Evolutionary conservation across 2,888 invertebrate genomes (phyloP), one percentile per base, ranked within the genome.

Genomic region (Dasypogon diadema): DNA sequence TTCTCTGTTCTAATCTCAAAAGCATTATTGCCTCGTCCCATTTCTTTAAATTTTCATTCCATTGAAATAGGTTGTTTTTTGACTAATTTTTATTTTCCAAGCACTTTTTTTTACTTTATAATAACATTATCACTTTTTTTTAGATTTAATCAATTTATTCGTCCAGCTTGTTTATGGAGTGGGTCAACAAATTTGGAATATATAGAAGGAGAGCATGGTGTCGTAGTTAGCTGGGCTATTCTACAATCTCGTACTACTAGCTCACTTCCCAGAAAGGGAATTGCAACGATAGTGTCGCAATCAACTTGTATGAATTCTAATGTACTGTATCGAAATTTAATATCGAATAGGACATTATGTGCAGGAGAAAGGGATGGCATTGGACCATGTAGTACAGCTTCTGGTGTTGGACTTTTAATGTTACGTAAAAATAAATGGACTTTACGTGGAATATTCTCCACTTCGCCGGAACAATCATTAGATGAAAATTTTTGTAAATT

Each of bases 371-470:
- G 79, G 2, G 81, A 84, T 14, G 89, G 81, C 1, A 81, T 80
- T 3, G 85, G 81, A 18, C 81, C 82, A 6, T 85, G 84, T 76
- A 81, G 81, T 1, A 86, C 85, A 2, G 92, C 91, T 81, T 94
- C 91, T 22, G 94, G 94, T 8, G 83, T 83, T 2, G 88, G 88
- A 0, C 84, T 90, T 14, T 84, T 88, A 76, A 83, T 90, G 75
- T 81, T 83, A 34, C 81, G 80, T 75, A 84, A 85, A 75, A 85
- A 85, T 51, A 84, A 83, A 74, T 89, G 88, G 87, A 82, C 83
- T 77, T 80, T 89, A 12, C 83, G 88, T 48, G 89, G 89, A 2
- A 85, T 87, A 4, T 88, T 89, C 6, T 88, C 89, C 0, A 86
- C 87, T 2, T 85, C 88, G 0, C 74, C 88, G 12, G n/a, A 24